A percentile compares a stretch with the other conserved stretches of the same genome.
phyloP scores from a whole-genome alignment of 2,113 vertebrate genomes.

The Poecile atricapillus region DNA sequence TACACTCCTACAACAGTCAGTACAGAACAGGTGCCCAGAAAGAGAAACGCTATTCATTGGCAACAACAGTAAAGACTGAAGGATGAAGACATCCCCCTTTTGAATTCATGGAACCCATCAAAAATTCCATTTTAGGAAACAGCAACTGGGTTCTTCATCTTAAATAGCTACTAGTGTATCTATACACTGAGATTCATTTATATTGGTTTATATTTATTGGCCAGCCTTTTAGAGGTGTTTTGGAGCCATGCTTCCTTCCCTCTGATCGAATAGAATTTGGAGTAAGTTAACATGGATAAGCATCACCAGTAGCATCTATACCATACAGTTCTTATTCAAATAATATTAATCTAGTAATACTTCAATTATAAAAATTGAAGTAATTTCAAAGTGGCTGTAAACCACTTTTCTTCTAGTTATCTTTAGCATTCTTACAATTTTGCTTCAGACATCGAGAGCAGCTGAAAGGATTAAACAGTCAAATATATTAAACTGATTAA shows the following conservation, averaged over 20 bases:
- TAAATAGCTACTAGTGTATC: not conserved
- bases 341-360: not conserved
- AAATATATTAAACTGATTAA: not conserved
- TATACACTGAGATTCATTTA: not conserved
- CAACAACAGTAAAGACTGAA: not conserved
- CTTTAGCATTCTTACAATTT: not conserved
- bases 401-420: not conserved
- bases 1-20: not conserved
- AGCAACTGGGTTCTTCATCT: not conserved
- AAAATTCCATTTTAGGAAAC: not conserved
- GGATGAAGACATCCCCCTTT: not conserved
- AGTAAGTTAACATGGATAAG: not conserved
- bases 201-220: not conserved
- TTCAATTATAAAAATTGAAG: not conserved
- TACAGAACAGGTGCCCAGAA: not conserved
- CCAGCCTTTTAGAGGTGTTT: not conserved
- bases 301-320: not conserved
- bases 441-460: not conserved
- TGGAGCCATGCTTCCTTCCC: not conserved
- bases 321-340: not conserved
- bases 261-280: not conserved
- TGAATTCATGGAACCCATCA: not conserved
- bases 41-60: accelerated
- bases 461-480: not conserved
- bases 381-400: not conserved